Base-by-base conservation (phyloP, 2,888 invertebrate species). In the Labia minor region DNA sequence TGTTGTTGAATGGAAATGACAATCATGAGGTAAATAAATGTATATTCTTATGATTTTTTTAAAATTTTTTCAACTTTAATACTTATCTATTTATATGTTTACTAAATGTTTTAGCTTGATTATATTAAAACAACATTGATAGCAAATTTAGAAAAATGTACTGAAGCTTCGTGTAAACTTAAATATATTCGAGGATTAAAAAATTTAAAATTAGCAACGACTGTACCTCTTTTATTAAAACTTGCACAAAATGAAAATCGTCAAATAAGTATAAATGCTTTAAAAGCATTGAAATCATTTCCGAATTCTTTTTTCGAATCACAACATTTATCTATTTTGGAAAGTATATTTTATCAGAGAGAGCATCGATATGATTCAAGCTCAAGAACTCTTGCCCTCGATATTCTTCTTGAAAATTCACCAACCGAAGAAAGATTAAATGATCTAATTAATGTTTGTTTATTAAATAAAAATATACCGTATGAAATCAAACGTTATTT, bases 401-500 rank as follows among this genome's bases (percentile, higher is more conserved):
- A 90, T 72, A 79, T 90, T 8, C 76, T 91, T 14, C 77, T 91
- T 1, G 81, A 84, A 66, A 79, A 82, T 65, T 76, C 81, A 21
- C 86, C 86, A 0, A 78, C 78, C 8, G 78, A 81, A 18, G 77
- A 80, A 10, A 80, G 83, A 21, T 72, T 91, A 33, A 74, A 74
- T 26, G 76, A 81, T 10, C 72, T 87, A 8, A 71, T 87, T 0
- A n/a, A n/a, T n/a, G 72, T 80, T 4, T 83, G 81, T 70, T 74
- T 85, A 21, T 74, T 75, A 1, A 77, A 78, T 0, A 76, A 77
- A 20, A 86, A 85, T 72, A 77, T 79, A 0, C 79, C 81, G 20
- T 86, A 80, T 69, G 88, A 89, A 75, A 80, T 90, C 0, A 83
- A 86, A 68, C 84, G 85, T 68, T 86, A 86, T 73, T 75, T 86